A percentile compares a stretch with the other conserved stretches of the same genome.
Conservation (phyloP, 2,113 vertebrate species). For the Microcebus ravelobensis region DNA sequence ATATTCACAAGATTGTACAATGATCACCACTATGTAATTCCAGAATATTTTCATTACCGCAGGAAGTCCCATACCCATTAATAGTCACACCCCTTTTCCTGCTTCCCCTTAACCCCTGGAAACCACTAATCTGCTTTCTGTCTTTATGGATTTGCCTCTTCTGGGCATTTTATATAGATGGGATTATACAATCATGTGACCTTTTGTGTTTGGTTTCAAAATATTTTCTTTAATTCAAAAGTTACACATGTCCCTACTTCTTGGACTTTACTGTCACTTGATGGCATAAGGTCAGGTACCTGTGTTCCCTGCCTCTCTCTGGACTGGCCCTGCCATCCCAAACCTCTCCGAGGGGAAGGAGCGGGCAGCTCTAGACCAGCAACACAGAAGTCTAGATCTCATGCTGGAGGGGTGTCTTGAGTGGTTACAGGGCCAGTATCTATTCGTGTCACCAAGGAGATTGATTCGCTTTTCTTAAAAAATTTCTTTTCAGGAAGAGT, state of each 20-base stretch:
- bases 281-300: too few species aligned
- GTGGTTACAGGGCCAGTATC: not conserved
- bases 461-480: not conserved
- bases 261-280: not conserved
- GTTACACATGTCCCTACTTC: not conserved
- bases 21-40: not conserved
- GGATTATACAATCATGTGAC: not conserved
- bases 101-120: not conserved
- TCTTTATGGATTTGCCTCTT: not conserved
- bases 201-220: not conserved
- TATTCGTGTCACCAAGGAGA: not conserved
- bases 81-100: too few species aligned
- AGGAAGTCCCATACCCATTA: not conserved
- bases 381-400: not conserved
- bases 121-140: not conserved
- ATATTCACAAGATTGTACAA: not conserved
- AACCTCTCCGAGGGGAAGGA: not conserved
- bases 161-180: too few species aligned
- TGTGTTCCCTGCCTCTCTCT: too few species aligned
- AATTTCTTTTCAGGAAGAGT: not conserved
- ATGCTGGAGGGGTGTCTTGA: not conserved
- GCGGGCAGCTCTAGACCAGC: not conserved
- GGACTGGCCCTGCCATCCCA: too few species aligned
- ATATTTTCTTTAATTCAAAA: not conserved
- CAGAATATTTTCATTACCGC: not conserved